phyloP scores from a whole-genome alignment of 2,888 invertebrate genomes.

The Tromatobia lineatoria region DNA sequence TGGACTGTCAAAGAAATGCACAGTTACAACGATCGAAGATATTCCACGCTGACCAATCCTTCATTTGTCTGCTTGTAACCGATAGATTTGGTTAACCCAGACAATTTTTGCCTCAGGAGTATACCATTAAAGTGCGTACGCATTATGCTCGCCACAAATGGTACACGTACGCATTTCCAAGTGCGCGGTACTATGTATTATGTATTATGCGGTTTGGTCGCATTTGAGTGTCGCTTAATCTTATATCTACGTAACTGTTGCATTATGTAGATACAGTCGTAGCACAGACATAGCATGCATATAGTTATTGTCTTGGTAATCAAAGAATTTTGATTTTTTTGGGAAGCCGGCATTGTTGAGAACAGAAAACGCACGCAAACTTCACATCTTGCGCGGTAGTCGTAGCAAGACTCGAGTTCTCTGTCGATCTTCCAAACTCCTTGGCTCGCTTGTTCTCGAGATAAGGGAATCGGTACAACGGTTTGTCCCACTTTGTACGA shows the following conservation, averaged over 20 bases:
- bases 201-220: conserved; percentile 18
- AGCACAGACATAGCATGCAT: neutral
- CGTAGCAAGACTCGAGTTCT: conserved; percentile 27
- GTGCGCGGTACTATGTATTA: conserved; percentile 1
- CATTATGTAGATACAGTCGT: conserved; percentile 12
- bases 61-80: too few species aligned
- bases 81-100: too few species aligned
- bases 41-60: too few species aligned
- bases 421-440: conserved; percentile 30
- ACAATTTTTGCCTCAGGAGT: too few species aligned
- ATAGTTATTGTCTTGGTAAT: neutral
- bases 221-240: conserved; percentile 6
- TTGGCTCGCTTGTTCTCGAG: conserved; percentile 45
- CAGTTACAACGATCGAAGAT: too few species aligned
- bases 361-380: neutral
- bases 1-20: too few species aligned
- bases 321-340: neutral
- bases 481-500: conserved; percentile 59
- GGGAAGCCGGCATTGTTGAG: neutral
- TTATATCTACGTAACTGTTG: conserved; percentile 4
- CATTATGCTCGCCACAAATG: neutral
- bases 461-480: conserved; percentile 62
- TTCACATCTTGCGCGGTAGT: conserved; percentile 1
- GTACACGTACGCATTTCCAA: neutral
- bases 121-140: too few species aligned